These are phyloP conservation scores for Fukomys damarensis DNA, from an alignment of 2,113 vertebrate genomes.

Conservation along the genomic window DNA sequence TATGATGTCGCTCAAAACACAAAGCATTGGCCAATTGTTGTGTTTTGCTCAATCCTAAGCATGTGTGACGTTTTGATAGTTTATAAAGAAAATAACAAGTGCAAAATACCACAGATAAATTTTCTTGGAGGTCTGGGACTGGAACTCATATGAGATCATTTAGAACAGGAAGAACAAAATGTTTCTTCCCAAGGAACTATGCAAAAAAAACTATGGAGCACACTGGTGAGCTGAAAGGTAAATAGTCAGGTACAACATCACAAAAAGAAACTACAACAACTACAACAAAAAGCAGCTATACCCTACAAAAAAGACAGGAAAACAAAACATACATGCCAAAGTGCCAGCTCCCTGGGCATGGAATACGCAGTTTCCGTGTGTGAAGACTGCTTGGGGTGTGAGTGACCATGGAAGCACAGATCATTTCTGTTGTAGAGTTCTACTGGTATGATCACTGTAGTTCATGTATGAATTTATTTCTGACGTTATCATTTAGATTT, in stretches of 20 bases:
- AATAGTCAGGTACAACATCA: background rate
- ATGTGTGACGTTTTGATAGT: background rate
- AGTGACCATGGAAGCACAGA: background rate
- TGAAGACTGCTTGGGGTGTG: background rate
- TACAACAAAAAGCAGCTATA: background rate
- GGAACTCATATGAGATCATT: background rate
- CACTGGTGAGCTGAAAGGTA: background rate
- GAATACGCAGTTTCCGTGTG: background rate
- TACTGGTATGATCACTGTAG: background rate
- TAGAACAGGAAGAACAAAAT: background rate
- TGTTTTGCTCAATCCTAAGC: background rate
- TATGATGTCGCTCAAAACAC: background rate
- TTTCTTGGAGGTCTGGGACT: background rate
- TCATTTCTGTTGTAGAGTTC: background rate
- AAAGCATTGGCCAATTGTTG: background rate
- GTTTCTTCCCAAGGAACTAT: background rate
- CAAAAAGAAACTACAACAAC: background rate
- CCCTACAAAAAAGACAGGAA: background rate
- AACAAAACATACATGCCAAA: background rate
- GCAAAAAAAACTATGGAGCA: background rate
- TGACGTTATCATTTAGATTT: background rate
- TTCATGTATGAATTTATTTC: background rate
- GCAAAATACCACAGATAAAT: background rate
- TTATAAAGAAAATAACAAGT: background rate
- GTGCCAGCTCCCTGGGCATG: background rate